Conservation (phyloP, 2,888 invertebrate genomes). For the Eupithecia subfuscata region DNA sequence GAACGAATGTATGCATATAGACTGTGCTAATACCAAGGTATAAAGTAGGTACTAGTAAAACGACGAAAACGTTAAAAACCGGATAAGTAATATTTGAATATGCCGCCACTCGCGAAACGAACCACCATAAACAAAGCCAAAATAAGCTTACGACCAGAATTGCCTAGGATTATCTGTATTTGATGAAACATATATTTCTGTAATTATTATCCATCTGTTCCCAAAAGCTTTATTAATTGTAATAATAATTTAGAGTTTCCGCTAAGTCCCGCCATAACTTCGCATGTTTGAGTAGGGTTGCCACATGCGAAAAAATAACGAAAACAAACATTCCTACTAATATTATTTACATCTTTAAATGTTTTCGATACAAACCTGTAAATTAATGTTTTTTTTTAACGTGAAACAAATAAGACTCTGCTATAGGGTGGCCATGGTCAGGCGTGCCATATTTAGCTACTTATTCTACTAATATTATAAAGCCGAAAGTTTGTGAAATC, state of each 20-base stretch:
- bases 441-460: no score
- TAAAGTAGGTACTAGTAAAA: background rate
- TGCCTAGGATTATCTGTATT: conserved; percentile 13
- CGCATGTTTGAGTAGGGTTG: conserved; percentile 17
- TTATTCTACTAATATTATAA: no score
- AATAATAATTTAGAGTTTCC: conserved; percentile 26
- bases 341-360: no score
- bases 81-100: background rate
- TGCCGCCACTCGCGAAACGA: background rate
- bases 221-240: conserved; percentile 23
- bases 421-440: no score
- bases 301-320: background rate
- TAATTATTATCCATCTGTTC: conserved; percentile 18
- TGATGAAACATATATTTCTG: conserved; percentile 13
- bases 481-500: no score
- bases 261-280: conserved; percentile 23
- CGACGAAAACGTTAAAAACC: background rate
- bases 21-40: no score
- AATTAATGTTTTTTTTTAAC: no score
- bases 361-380: no score
- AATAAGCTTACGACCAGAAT: conserved; percentile 2
- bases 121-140: background rate
- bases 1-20: no score
- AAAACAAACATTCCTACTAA: background rate
- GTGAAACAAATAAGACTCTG: no score